These are phyloP conservation scores for Hypsopygia costalis DNA, from an alignment of 2,888 invertebrate genomes.

Conservation along the genomic window DNA sequence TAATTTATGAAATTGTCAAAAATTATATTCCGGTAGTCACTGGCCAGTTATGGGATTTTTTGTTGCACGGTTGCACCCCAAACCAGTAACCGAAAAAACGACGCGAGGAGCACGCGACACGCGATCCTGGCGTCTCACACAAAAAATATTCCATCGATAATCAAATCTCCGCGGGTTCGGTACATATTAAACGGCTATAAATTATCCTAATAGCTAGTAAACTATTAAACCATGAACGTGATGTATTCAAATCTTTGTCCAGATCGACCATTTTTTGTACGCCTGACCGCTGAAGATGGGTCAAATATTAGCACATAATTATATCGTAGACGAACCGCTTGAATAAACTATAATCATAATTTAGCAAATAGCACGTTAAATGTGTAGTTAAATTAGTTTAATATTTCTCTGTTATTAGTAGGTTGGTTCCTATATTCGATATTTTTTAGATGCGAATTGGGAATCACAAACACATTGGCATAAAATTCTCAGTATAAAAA, in stretches of 20 bases:
- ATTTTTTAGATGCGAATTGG: no score
- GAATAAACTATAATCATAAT: slow-evolving; percentile 26
- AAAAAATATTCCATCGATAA: slow-evolving; percentile 68
- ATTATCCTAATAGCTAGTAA: slow-evolving; percentile 73
- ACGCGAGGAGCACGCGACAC: slow-evolving; percentile 72
- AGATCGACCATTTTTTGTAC: slow-evolving; percentile 25
- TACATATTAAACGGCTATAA: slow-evolving; percentile 76
- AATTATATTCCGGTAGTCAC: slow-evolving; percentile 79
- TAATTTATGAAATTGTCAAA: slow-evolving; percentile 78
- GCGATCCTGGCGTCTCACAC: slow-evolving; percentile 58
- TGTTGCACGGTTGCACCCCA: slow-evolving; percentile 65
- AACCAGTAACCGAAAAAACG: slow-evolving; percentile 57
- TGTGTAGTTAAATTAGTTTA: slow-evolving; percentile 6
- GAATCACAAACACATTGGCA: no score
- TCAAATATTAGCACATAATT: slow-evolving; percentile 38
- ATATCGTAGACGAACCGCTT: slow-evolving; percentile 19
- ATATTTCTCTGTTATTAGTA: slow-evolving; percentile 5
- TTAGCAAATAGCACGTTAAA: slow-evolving; percentile 19
- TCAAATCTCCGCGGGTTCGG: slow-evolving; percentile 64
- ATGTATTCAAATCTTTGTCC: slow-evolving; percentile 41
- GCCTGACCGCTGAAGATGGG: slow-evolving; percentile 42
- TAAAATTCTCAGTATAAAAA: no score
- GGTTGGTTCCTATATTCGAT: no score
- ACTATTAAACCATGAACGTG: slow-evolving; percentile 50
- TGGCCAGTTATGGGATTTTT: slow-evolving; percentile 69